A percentile compares a stretch with the other conserved stretches of the same genome.
Conservation (phyloP, 2,888 invertebrate species). For the Tipula unca region DNA sequence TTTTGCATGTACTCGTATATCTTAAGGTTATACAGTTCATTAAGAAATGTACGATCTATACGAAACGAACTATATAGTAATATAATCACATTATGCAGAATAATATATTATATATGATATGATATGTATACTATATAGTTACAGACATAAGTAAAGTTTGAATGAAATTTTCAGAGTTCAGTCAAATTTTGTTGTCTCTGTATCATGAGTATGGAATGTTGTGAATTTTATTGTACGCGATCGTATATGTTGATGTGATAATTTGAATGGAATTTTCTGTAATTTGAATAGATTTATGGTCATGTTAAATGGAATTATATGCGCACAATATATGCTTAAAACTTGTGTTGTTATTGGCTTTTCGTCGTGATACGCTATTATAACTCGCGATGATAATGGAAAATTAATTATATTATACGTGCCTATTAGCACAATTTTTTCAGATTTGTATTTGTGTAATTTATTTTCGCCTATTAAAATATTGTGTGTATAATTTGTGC, state of each 20-base stretch:
- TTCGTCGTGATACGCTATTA: neutral
- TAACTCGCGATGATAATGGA: neutral
- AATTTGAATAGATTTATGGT: neutral
- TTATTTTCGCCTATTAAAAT: constrained; percentile 8
- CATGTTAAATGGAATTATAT: neutral
- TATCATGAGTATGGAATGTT: neutral
- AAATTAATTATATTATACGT: neutral
- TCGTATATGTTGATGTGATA: neutral
- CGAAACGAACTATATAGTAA: neutral
- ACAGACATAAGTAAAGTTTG: neutral
- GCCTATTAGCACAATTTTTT: neutral
- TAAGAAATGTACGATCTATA: neutral
- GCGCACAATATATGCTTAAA: neutral
- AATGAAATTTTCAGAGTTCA: neutral
- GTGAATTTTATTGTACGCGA: neutral
- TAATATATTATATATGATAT: neutral
- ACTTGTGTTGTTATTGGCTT: neutral
- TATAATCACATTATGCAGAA: neutral
- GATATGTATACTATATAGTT: neutral
- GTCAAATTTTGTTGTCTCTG: neutral
- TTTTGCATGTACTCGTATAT: neutral
- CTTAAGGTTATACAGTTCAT: constrained; percentile 8
- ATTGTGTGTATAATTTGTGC: neutral
- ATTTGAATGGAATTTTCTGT: neutral
- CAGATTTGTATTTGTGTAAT: neutral